phyloP scores from a whole-genome alignment of 1,140 invertebrate species.

The Mercenaria mercenaria region DNA sequence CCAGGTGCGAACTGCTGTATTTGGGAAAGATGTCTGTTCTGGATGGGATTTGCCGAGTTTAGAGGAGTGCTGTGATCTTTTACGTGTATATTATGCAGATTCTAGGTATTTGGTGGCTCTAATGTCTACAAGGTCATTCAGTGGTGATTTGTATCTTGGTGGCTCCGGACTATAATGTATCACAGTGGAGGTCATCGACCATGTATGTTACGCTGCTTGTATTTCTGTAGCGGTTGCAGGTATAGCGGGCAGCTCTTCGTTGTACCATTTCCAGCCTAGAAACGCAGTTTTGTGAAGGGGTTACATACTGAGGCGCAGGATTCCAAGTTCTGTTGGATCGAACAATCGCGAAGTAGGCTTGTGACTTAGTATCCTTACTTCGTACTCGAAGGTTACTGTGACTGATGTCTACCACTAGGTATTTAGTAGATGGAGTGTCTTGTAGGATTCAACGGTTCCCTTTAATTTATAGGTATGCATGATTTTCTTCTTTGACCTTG shows the following conservation, averaged over 20 bases:
- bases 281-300: background rate
- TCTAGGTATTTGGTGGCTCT: background rate
- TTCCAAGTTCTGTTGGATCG: background rate
- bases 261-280: conserved; percentile 29
- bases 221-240: too few relatives aligned
- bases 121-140: background rate
- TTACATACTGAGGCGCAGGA: conserved; percentile 26
- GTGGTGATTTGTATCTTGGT: background rate
- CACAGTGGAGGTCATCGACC: conserved; percentile 2
- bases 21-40: background rate
- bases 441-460: background rate
- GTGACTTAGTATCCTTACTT: background rate
- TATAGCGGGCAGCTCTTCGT: conserved; percentile 39
- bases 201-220: conserved; percentile 25
- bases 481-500: background rate
- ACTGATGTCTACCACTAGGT: background rate
- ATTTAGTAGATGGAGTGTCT: background rate
- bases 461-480: background rate
- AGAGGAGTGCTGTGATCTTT: background rate
- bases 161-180: background rate
- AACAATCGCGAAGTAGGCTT: too few relatives aligned
- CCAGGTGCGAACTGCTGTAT: background rate
- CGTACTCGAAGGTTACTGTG: background rate
- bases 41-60: background rate
- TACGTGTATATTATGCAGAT: background rate